These are phyloP conservation scores for Brachyhypopomus gauderio DNA, from an alignment of 2,113 vertebrate genomes.

Conservation along the genomic window DNA sequence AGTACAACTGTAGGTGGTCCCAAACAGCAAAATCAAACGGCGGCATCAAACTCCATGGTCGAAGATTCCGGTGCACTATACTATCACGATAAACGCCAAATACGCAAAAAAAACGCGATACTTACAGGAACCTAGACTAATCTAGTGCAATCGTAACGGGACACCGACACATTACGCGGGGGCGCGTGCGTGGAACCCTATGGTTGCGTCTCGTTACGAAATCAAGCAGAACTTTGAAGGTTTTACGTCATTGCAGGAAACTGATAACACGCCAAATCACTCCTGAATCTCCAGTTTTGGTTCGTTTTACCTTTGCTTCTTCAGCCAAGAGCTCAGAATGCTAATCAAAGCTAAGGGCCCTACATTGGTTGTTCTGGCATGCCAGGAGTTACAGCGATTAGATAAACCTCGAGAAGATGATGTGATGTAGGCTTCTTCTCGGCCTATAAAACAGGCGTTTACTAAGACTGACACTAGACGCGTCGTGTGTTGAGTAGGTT, in stretches of 20 bases:
- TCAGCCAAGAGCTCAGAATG: constrained; percentile 50
- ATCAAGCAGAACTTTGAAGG: constrained; percentile 66
- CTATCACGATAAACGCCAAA: background rate
- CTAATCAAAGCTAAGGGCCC: background rate
- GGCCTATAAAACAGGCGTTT: background rate
- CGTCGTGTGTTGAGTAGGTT: background rate
- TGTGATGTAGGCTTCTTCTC: background rate
- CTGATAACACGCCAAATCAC: constrained; percentile 67
- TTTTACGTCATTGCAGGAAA: constrained; percentile 54
- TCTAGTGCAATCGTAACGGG: background rate
- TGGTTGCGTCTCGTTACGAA: constrained; percentile 59
- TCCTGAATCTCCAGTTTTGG: constrained; percentile 68
- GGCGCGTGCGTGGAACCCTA: constrained; percentile 46
- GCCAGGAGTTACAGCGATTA: background rate
- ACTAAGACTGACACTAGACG: background rate
- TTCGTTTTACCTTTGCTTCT: constrained; percentile 54
- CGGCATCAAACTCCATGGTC: background rate
- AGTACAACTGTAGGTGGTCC: constrained; percentile 79
- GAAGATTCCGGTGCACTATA: background rate
- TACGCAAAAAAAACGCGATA: background rate
- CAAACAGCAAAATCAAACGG: constrained; percentile 15
- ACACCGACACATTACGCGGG: background rate
- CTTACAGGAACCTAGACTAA: too few relatives aligned
- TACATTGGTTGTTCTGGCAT: constrained; percentile 42
- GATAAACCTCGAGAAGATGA: constrained; percentile 51